Evolutionary conservation across 2,888 invertebrate genomes (phyloP).

Genomic region (Cecidostiba fungosa): DNA sequence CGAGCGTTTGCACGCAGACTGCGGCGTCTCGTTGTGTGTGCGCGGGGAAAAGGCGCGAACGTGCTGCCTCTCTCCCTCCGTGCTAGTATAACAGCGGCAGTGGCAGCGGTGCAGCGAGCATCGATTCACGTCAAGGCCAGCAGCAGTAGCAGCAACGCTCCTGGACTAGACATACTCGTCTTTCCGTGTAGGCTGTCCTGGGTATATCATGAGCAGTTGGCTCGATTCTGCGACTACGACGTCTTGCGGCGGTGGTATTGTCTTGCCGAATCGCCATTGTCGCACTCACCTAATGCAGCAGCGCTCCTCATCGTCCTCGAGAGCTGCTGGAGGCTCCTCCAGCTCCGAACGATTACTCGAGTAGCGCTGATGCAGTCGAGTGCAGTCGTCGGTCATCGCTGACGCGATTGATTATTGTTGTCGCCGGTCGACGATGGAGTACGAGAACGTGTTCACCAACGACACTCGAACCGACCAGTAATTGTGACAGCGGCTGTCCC

Average conservation of each 20-base stretch:
- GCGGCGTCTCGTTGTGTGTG: slow-evolving; percentile 16
- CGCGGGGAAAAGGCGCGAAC: slow-evolving; percentile 27
- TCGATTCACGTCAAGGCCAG: slow-evolving; percentile 64
- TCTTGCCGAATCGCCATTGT: slow-evolving; percentile 13
- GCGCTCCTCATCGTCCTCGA: not conserved
- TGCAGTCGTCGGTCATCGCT: not conserved
- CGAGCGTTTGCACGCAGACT: slow-evolving; percentile 53
- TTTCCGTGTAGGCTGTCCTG: not conserved
- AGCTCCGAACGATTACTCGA: not conserved
- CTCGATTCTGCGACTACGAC: not conserved
- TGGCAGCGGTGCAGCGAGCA: slow-evolving; percentile 39
- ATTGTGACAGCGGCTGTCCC: not conserved
- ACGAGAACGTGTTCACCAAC: not conserved
- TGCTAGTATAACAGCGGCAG: slow-evolving; percentile 29
- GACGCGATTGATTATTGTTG: not conserved
- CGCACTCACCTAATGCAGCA: not conserved
- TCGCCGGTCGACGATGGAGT: not conserved
- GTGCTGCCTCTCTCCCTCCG: slow-evolving; percentile 41
- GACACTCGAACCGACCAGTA: not conserved
- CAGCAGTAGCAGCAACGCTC: not conserved
- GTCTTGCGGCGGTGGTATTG: not conserved
- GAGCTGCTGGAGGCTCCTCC: not conserved
- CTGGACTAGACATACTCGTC: not conserved
- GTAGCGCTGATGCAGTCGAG: not conserved
- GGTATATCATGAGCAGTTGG: not conserved